Evolutionary conservation across 2,113 vertebrate genomes (phyloP), one percentile per base, ranked within the genome.

Genomic region (Macaca nemestrina): DNA sequence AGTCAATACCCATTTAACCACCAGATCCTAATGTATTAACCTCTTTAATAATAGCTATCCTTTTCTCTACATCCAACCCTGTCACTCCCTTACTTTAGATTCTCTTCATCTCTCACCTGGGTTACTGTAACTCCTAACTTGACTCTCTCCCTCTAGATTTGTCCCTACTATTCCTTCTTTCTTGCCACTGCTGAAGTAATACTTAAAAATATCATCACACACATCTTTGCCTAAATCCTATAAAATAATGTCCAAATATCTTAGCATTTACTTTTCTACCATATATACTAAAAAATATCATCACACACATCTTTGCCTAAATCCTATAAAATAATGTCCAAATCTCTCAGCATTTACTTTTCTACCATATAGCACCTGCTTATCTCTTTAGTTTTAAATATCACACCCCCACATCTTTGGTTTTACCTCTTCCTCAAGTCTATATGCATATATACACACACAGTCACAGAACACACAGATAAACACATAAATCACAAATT

Each of bases 181-280:
- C n/a, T 32, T 90, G 64, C 32, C 40, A 38, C 64, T 81, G 27
- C 11, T 52, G n/a, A 43, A 59, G 79, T 92, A 79, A 85, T 90
- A 45, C 67, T 96, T 87, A 87, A 92, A 70, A 90, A 80, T 61
- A 72, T 96, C 57, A 45, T 95, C 59, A 75, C 4, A 48, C 43
- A 50, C 72, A 70, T 64, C 90, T 94, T 88, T 83, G 76, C 38
- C 72, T 59, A 78, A 79, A 79, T 73, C 8, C 45, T 70, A 3
- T 83, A 93, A 90, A 23, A 52, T 50, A 50, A 68, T 75, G 48
- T 45, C 78, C 30, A 83, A 25, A 95, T 13, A 30, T 82, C 40
- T 90, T 64, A 59, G 17, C 59, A 55, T 82, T 2, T n/a, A 50
- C 12, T 50, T 50, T 13, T 48, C 48, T 48, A 48, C 45, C 8